Evolutionary conservation across 2,888 invertebrate genomes (phyloP), one percentile per base, ranked within the genome.

Genomic region (Palloptera scutellata): DNA sequence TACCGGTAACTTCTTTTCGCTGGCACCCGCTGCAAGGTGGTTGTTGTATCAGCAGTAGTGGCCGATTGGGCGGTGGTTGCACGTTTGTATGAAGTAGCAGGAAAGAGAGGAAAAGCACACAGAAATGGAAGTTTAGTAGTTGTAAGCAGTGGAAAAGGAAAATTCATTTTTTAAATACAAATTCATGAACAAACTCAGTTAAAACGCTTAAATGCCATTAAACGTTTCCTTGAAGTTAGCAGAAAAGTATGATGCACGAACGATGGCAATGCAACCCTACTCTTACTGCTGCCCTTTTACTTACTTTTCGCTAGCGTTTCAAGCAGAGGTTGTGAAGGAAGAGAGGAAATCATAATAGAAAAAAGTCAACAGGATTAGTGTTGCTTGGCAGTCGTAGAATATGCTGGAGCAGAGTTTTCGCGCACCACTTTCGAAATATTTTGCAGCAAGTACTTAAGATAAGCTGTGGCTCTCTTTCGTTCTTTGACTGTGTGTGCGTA

Each of bases 1-100:
- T 66, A 85, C 85, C 13, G 85, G 85, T 66, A 85, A 77, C 77
- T 84, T 85, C 74, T 85, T 85, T 70, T 85, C 85, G 70, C 79
- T 81, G 55, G 84, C 81, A 54, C 79, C 84, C 71, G 84, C 85
- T 85, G 73, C 41, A 76, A 72, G 42, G 59, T 43, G 15, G 13
- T 19, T 20, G 15, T 57, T 17, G 20, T 41, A 19, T 4, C 17
- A 20, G 60, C 42, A 30, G 41, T 3, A 40, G 15, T 41, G 51
- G 55, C 45, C 15, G 42, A 61, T 51, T 59, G 19, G 17, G n/a
- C 42, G 54, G n/a, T 45, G 54, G 52, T 17, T 41, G 43, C 58
- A 60, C 17, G 62, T 2, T 15, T 55, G 53, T 43, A 55, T 61
- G 61, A 30, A 59, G 59, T 45, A 58, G 61, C 19, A 41, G 40